These are phyloP conservation scores for Hapalemur alaotrensis DNA, from an alignment of 2,797 vertebrate genomes.

Conservation along the genomic window DNA sequence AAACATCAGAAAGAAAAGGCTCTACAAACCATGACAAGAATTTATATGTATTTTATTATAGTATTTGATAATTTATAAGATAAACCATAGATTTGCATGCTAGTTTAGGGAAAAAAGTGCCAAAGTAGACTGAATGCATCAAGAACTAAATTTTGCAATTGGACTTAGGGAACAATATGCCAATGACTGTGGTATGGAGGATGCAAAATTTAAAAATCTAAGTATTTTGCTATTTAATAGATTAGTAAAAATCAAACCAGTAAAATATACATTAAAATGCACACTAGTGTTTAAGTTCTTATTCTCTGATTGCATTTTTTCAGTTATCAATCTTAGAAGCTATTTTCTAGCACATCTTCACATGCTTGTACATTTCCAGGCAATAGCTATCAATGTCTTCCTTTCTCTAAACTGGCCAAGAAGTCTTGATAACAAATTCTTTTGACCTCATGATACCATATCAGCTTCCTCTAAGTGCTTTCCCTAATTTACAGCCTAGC, in stretches of 20 bases:
- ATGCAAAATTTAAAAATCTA: neutral
- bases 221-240: slow-evolving; percentile 20
- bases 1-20: neutral
- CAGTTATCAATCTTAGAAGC: neutral
- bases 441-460: neutral
- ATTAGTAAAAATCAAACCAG: neutral
- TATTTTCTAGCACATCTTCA: neutral
- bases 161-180: neutral
- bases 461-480: neutral
- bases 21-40: neutral
- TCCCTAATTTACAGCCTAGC: neutral
- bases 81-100: neutral
- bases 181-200: neutral
- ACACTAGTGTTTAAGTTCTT: neutral
- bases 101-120: neutral
- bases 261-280: neutral
- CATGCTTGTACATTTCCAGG: neutral
- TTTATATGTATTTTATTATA: neutral
- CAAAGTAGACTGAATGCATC: neutral
- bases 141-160: neutral
- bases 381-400: neutral
- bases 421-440: neutral
- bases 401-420: neutral
- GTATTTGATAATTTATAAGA: neutral
- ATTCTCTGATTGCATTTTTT: neutral